Percentiles rank a stretch among this genome's conserved stretches.
Evolutionary conservation across 2,888 invertebrate genomes (phyloP).

Genomic region (Leucophenga maculata): DNA sequence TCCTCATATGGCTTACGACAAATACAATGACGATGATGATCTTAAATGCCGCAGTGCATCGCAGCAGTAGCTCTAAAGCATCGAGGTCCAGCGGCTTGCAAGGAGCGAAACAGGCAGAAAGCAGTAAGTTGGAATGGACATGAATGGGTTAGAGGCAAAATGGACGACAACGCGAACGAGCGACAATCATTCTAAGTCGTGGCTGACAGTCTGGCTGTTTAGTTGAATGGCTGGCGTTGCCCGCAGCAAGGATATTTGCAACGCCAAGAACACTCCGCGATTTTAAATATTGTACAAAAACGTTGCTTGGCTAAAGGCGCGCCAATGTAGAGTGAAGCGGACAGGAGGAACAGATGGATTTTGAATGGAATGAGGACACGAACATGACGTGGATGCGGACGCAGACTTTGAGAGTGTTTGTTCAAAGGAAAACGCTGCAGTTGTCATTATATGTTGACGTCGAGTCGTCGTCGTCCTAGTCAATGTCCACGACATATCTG

Average conservation of each 20-base stretch:
- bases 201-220: background rate
- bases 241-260: slow-evolving; percentile 46
- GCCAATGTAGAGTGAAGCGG: background rate
- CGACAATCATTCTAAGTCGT: slow-evolving; percentile 45
- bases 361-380: slow-evolving; percentile 34
- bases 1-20: background rate
- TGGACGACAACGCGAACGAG: slow-evolving; percentile 11
- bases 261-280: slow-evolving; percentile 38
- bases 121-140: slow-evolving; percentile 26
- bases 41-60: slow-evolving; percentile 38
- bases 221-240: slow-evolving; percentile 29
- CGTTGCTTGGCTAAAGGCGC: slow-evolving; percentile 2
- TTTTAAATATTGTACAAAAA: slow-evolving; percentile 22
- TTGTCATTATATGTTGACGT: slow-evolving; percentile 28
- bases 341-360: background rate
- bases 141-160: background rate
- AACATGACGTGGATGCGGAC: slow-evolving; percentile 39
- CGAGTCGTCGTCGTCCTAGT: slow-evolving; percentile 38
- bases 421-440: slow-evolving; percentile 44
- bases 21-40: slow-evolving; percentile 31
- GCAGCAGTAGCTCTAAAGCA: slow-evolving; percentile 25
- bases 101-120: slow-evolving; percentile 23
- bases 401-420: slow-evolving; percentile 50
- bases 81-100: slow-evolving; percentile 25
- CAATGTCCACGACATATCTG: slow-evolving; percentile 27